Evolutionary conservation across 2,888 invertebrate genomes (phyloP).

Genomic region (Helleia helle): DNA sequence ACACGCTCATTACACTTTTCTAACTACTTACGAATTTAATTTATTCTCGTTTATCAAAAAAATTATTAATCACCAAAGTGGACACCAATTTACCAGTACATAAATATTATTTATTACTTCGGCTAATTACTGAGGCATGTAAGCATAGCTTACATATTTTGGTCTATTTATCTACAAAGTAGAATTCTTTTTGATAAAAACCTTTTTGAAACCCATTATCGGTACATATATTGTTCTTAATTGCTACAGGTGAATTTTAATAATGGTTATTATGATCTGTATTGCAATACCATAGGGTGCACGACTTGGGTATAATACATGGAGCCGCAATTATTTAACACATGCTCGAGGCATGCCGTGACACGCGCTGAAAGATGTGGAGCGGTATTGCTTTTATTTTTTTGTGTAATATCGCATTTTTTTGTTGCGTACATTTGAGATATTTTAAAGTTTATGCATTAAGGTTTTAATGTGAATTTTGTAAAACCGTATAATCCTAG

Average conservation of each 20-base stretch:
- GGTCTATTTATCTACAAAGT: slow-evolving; percentile 4
- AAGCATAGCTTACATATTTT: slow-evolving; percentile 2
- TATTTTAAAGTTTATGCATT: too few species aligned
- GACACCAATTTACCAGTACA: too few species aligned
- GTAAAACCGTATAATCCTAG: too few species aligned
- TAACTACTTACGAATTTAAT: too few species aligned
- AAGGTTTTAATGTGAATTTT: too few species aligned
- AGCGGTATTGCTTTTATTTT: slow-evolving; percentile 9
- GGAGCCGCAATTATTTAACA: slow-evolving; percentile 25
- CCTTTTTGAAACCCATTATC: slow-evolving; percentile 22
- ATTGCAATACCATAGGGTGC: slow-evolving; percentile 3
- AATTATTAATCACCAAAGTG: too few species aligned
- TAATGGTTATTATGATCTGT: slow-evolving; percentile 1
- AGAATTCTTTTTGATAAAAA: slow-evolving; percentile 3
- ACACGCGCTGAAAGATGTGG: slow-evolving; percentile 34
- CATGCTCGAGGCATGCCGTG: slow-evolving; percentile 39
- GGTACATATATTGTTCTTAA: slow-evolving; percentile 35
- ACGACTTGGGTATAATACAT: neutral
- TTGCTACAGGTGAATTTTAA: slow-evolving; percentile 45
- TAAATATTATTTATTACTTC: too few species aligned
- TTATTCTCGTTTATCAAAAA: too few species aligned
- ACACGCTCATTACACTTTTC: too few species aligned
- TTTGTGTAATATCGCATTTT: too few species aligned
- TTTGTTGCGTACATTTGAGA: too few species aligned
- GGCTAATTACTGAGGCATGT: too few species aligned